Evolutionary conservation across 2,888 invertebrate genomes (phyloP), one percentile per base, ranked within the genome.

Genomic region (Chymomyza amoena): DNA sequence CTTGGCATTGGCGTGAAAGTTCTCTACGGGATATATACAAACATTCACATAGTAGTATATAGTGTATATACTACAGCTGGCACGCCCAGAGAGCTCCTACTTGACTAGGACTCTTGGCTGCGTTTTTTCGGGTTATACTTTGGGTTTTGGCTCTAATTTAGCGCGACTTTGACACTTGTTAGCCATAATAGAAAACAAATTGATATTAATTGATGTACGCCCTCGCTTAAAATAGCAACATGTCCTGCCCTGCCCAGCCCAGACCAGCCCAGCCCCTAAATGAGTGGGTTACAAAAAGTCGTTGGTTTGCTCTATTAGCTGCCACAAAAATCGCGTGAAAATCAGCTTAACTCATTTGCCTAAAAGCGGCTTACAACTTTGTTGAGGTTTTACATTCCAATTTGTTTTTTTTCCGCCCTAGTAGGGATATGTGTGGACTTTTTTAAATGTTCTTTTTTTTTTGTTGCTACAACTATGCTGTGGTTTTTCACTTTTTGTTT

Each of bases 81-180:
- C 39, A 45, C 39, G 39, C 39, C 39, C 13, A 2, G 39, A 0
- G 32, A 32, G 32, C 6, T 32, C 13, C 39, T 45, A 45, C 39
- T 54, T 10, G 56, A 9, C 66, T 52, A 59, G 61, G 64, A 66
- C 62, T 62, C 68, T 64, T 69, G 67, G 62, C 60, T 32, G 39
- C 2, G 39, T 45, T 45, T 45, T 45, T 15, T 32, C 4, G 39
- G 39, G 6, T 45, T 45, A 45, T 45, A 1, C 39, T 45, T 45
- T 45, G 39, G 64, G 63, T 69, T 85, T 59, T 39, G 66, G 78
- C 75, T 76, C 88, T 87, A 83, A 87, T 87, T 87, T 83, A 86
- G 86, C 81, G 86, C 83, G 88, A 88, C 87, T 88, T 86, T 86
- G 88, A 88, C 83, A 84, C 88, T 84, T 84, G 83, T 84, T 84